Percentiles rank a stretch among this genome's conserved stretches.
phyloP scores from a whole-genome alignment of 2,888 invertebrate genomes.

The Himalopsyche tibetana region DNA sequence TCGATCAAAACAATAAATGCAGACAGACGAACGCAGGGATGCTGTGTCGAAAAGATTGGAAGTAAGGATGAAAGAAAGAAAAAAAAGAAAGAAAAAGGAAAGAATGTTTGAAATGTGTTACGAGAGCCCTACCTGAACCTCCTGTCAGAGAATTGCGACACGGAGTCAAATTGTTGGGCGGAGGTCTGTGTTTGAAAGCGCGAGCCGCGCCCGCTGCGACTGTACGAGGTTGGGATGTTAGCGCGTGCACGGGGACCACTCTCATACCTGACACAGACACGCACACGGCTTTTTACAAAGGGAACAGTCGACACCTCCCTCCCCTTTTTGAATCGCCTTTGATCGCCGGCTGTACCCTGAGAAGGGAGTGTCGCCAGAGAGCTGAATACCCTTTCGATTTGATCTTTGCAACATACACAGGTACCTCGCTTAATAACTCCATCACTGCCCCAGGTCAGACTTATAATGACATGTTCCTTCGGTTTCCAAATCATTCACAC shows the following conservation, averaged over 20 bases:
- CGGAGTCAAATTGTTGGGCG: slow-evolving; percentile 60
- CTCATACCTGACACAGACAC: slow-evolving; percentile 63
- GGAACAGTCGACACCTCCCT: slow-evolving; percentile 42
- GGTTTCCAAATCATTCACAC: background rate
- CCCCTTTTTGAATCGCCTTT: background rate
- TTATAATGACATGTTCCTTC: background rate
- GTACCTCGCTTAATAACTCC: slow-evolving; percentile 26
- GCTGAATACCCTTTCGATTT: background rate
- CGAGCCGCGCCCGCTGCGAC: slow-evolving; percentile 57
- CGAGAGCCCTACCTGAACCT: slow-evolving; percentile 61
- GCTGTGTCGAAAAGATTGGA: slow-evolving; percentile 9
- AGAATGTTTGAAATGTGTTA: slow-evolving; percentile 22
- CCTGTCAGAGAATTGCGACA: slow-evolving; percentile 62
- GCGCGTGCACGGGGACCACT: slow-evolving; percentile 70
- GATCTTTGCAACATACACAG: slow-evolving; percentile 25
- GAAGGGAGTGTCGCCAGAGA: background rate
- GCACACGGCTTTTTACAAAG: slow-evolving; percentile 50
- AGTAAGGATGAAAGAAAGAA: slow-evolving; percentile 5
- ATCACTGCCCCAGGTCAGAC: slow-evolving; percentile 1
- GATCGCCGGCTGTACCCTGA: slow-evolving; percentile 5
- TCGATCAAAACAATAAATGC: slow-evolving; percentile 26
- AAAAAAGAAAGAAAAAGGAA: slow-evolving; percentile 3
- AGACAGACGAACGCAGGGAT: slow-evolving; percentile 9
- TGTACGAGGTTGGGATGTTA: slow-evolving; percentile 58
- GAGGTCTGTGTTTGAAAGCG: slow-evolving; percentile 59